Evolutionary conservation across 2,113 vertebrate genomes (phyloP), one percentile per base, ranked within the genome.

Genomic region (Tyrannus savana): DNA sequence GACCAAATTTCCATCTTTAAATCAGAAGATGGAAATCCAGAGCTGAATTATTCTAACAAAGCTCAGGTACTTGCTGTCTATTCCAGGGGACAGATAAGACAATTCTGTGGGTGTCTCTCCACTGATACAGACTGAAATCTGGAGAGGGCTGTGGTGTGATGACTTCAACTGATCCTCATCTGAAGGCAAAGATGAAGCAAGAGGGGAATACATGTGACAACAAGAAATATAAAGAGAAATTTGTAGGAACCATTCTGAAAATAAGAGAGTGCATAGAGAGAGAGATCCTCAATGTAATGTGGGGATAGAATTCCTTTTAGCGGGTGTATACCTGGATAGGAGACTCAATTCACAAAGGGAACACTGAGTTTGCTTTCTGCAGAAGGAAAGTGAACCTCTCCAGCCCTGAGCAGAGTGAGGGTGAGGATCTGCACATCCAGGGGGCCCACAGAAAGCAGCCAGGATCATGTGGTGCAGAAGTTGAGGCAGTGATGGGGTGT

Each of bases 401-500:
- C 4, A 19, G 42, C 39, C 8, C 3, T 7, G 11, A 37, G 41
- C 44, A 80, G 58, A 3, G 15, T 2, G 13, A 28, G 52, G 21
- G 25, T 5, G 37, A 14, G n/a, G 66, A 33, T 58, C 30, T 62
- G 71, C 1, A 2, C 9, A 2, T 7, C 21, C 44, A 6, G 13
- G 3, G 23, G n/a, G 9, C 28, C 13, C 15, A 0, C 2, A 0
- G 0, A 18, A 12, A 59, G 27, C 39, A n/a, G 18, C 25, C 25
- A 37, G 84, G 31, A 9, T 5, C 0, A 0, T 10, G 58, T 27
- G 19, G 4, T 3, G 31, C 7, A 16, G 72, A 17, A 10, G 24
- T 2, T 14, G 10, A 28, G 60, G 42, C 5, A 17, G 35, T 6
- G 7, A 12, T 6, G 10, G 74, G 22, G 52, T 33, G 19, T 19